Evolutionary conservation across 2,797 vertebrate genomes (phyloP), one percentile per base, ranked within the genome.

Genomic region (Poeciliopsis infans): DNA sequence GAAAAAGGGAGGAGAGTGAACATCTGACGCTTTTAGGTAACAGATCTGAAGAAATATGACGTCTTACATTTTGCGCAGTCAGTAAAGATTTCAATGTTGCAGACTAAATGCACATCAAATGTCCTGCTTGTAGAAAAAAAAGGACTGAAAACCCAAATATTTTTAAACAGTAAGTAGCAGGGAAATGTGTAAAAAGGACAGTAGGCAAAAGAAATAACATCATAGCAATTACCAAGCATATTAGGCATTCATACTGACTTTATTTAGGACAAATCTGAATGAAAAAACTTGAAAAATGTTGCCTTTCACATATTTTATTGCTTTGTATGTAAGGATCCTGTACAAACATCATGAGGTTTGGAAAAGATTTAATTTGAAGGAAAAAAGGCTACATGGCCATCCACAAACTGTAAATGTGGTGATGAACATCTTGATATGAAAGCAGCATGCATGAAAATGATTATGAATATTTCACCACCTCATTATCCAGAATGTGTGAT

Each of bases 1-100:
- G 13, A n/a, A 71, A 66, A 66, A 74, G 71, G 25, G 59, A 53
- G 64, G 31, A 31, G 45, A 70, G 1, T 39, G 51, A 79, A 78
- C 33, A 70, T 55, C n/a, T 43, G 69, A n/a, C 45, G 36, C 41
- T 64, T 76, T 64, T 18, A 61, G 51, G 43, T 49, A 3, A 43
- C 41, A 59, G 7, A 23, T 31, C 55, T 47, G 16, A 75, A 49
- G 20, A 51, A 74, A 57, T 25, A 53, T 18, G 12, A 46, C 45
- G 46, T 47, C 39, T 10, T 23, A 12, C 0, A 39, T 53, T 66
- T 70, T 45, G 53, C 51, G 39, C 8, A 66, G 28, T 33, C 39
- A 43, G 45, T 12, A 16, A 45, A 15, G 39, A 15, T 70, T 70
- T 25, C 12, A 70, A n/a, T 43, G 41, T 0, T 70, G 12, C 68